Evolutionary conservation across 2,113 vertebrate species (phyloP).

Genomic region (Gobius niger): DNA sequence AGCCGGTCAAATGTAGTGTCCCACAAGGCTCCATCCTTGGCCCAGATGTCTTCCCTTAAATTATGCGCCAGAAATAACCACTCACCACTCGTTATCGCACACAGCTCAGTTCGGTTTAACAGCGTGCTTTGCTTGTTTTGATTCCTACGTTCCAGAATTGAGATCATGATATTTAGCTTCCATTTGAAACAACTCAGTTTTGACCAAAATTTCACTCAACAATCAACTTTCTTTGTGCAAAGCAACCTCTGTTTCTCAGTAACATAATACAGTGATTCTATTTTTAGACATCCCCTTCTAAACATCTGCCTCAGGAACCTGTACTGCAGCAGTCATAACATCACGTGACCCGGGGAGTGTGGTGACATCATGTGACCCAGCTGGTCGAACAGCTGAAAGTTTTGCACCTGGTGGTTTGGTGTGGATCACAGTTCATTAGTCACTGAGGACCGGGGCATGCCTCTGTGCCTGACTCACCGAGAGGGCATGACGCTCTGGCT

Average conservation of each 20-base stretch:
- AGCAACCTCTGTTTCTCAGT: neutral
- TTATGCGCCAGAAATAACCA: too few relatives aligned
- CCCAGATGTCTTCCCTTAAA: too few relatives aligned
- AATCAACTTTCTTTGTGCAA: neutral
- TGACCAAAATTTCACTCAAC: too few relatives aligned
- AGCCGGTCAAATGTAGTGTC: too few relatives aligned
- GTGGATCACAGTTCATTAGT: conserved; percentile 58
- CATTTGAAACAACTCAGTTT: too few relatives aligned
- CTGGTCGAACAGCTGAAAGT: conserved; percentile 44
- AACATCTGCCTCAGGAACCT: neutral
- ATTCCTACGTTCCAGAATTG: too few relatives aligned
- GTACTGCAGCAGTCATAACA: neutral
- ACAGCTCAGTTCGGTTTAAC: too few relatives aligned
- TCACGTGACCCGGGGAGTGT: conserved; percentile 35
- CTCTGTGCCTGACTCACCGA: conserved; percentile 24
- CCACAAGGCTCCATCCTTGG: too few relatives aligned
- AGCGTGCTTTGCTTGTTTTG: too few relatives aligned
- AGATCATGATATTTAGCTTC: too few relatives aligned
- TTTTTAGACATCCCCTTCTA: neutral
- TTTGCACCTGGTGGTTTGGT: conserved; percentile 46
- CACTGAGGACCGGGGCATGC: conserved; percentile 23
- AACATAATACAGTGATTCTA: neutral
- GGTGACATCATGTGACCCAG: conserved; percentile 44
- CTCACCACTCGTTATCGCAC: too few relatives aligned
- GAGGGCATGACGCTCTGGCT: neutral